Percentiles rank a stretch among this genome's conserved stretches.
Conservation (phyloP, 1,140 invertebrate species). For the Heliconius hermathena region DNA sequence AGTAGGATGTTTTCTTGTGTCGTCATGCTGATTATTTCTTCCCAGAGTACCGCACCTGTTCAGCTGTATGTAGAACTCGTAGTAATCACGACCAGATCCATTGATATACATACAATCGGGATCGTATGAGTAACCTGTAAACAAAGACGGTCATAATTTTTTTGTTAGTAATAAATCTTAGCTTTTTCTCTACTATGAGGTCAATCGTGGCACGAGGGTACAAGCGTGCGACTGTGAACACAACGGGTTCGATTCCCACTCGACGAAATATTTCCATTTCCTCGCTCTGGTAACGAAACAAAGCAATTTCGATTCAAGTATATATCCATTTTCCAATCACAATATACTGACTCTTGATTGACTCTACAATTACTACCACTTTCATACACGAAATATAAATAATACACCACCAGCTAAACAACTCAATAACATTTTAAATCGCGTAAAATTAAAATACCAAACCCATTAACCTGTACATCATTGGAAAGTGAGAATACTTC, state of each 20-base stretch:
- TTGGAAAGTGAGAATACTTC: slow-evolving; percentile 34
- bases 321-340: too few species aligned
- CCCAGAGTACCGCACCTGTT: slow-evolving; percentile 96
- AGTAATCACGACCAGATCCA: slow-evolving; percentile 94
- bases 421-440: slow-evolving; percentile 11
- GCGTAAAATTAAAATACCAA: slow-evolving; percentile 21
- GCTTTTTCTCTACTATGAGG: too few species aligned
- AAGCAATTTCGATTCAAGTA: neutral
- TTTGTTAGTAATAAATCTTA: too few species aligned
- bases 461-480: slow-evolving; percentile 13
- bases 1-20: slow-evolving; percentile 92
- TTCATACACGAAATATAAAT: neutral
- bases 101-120: slow-evolving; percentile 97
- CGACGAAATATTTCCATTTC: too few species aligned
- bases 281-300: too few species aligned
- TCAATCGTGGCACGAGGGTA: too few species aligned
- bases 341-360: too few species aligned
- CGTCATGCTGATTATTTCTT: slow-evolving; percentile 92
- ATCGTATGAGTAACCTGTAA: slow-evolving; percentile 94
- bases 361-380: neutral
- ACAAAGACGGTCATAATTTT: too few species aligned
- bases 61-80: slow-evolving; percentile 96
- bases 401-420: neutral
- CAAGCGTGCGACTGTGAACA: too few species aligned
- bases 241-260: too few species aligned